Evolutionary conservation across 2,888 invertebrate species (phyloP), one percentile per base, ranked within the genome.

Genomic region (Cantharis nigra): DNA sequence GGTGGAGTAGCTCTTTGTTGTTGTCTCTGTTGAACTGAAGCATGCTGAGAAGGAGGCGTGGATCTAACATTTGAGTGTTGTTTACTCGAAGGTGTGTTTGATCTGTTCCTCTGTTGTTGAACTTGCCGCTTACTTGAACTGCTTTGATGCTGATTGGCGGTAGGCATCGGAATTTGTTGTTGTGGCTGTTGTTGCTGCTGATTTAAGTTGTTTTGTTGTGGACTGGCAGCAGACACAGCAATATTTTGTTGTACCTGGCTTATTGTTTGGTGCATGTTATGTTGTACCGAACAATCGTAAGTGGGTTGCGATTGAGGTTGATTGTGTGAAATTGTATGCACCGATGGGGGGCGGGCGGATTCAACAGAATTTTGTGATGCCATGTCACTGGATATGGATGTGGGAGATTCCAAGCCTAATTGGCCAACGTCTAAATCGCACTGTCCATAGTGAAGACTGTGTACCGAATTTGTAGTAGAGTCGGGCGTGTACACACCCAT

Each of bases 401-500:
- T 94, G 0, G 97, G 97, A 0, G 97, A 97, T 86, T 97, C 97
- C 80, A 97, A 89, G 0, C 95, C 96, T 76, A 97, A 88, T 85
- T 96, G 95, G 76, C 93, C 93, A 1, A 96, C 96, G 86, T 96
- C 97, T 78, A 97, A 88, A 82, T 97, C 96, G 83, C 95, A 95
- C 75, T 95, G 94, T 0, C 92, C 91, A 84, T 95, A 95, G 85
- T 93, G 92, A 82, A 97, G 91, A 72, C 95, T 87, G 80, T 95
- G 95, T 9, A 96, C 95, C 0, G 95, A 94, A 86, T 95, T 96
- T 62, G 94, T 94, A 0, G 95, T 94, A 0, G 96, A 94, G 84
- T 96, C 96, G 0, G 96, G 94, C 0, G 95, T 96, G 85, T 96
- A 97, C 0, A 96, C 95, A 0, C 95, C 95, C 93, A 96, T 93